These are phyloP conservation scores for Amphiduros pacificus DNA, from an alignment of 2,888 invertebrate species.

Conservation along the genomic window DNA sequence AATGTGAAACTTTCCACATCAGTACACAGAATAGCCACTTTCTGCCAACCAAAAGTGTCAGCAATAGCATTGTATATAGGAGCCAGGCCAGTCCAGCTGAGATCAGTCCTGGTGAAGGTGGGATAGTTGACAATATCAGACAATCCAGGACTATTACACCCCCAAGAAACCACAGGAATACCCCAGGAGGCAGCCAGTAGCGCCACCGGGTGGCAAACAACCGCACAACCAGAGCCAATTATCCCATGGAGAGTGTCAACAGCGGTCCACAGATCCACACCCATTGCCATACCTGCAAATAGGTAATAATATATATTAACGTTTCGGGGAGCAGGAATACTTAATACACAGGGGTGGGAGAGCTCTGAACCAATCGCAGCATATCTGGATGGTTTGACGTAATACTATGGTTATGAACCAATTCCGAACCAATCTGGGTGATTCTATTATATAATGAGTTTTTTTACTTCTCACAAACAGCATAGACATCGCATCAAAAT, in stretches of 20 bases:
- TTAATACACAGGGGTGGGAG: no score
- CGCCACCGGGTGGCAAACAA: constrained; percentile 4
- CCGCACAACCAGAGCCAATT: background rate
- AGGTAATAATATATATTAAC: no score
- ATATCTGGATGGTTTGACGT: no score
- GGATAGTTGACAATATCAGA: constrained; percentile 3
- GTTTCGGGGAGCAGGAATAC: no score
- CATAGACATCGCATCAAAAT: no score
- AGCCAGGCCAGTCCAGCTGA: background rate
- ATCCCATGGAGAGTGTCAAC: background rate
- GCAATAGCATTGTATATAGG: constrained; percentile 1
- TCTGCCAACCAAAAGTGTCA: background rate
- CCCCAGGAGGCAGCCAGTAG: background rate
- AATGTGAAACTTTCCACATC: background rate
- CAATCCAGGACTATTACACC: background rate
- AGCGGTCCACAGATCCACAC: background rate
- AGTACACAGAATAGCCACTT: background rate
- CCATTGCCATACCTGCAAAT: background rate
- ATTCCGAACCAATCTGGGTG: no score
- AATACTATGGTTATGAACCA: no score
- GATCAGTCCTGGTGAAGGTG: constrained; percentile 1
- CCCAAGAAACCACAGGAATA: constrained; percentile 8
- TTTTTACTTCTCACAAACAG: no score
- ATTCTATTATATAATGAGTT: no score
- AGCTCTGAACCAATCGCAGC: no score